These are phyloP conservation scores for Albula goreensis DNA, from an alignment of 2,113 vertebrate species.

Conservation along the genomic window DNA sequence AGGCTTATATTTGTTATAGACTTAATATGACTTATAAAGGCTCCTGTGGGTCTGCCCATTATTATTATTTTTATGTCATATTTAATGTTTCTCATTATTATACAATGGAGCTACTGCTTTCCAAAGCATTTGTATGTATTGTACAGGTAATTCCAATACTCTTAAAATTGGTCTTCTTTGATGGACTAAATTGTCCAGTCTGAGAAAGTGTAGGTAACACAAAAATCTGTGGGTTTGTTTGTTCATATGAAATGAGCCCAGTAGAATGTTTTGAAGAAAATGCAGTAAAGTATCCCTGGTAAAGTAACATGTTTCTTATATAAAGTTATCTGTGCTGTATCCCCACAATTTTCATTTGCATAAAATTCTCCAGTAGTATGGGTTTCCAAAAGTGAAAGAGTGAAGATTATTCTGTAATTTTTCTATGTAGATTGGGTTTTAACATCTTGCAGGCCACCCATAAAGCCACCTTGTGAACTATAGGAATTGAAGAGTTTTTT, in stretches of 20 bases:
- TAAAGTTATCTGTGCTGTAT: background rate
- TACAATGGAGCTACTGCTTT: too few relatives aligned
- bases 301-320: background rate
- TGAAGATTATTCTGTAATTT: background rate
- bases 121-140: too few relatives aligned
- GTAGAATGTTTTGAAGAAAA: background rate
- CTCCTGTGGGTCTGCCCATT: too few relatives aligned
- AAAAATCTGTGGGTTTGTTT: too few relatives aligned
- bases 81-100: too few relatives aligned
- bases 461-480: background rate
- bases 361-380: background rate
- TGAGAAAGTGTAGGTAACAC: too few relatives aligned
- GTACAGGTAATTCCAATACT: too few relatives aligned
- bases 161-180: too few relatives aligned
- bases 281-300: background rate
- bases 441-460: background rate
- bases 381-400: background rate
- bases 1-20: too few relatives aligned
- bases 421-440: background rate
- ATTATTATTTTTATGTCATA: too few relatives aligned
- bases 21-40: too few relatives aligned
- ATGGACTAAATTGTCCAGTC: too few relatives aligned
- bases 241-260: constrained; percentile 1
- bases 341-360: background rate
- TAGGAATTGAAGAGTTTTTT: background rate